phyloP scores from a whole-genome alignment of 2,113 vertebrate species.

The Montifringilla adamsi region DNA sequence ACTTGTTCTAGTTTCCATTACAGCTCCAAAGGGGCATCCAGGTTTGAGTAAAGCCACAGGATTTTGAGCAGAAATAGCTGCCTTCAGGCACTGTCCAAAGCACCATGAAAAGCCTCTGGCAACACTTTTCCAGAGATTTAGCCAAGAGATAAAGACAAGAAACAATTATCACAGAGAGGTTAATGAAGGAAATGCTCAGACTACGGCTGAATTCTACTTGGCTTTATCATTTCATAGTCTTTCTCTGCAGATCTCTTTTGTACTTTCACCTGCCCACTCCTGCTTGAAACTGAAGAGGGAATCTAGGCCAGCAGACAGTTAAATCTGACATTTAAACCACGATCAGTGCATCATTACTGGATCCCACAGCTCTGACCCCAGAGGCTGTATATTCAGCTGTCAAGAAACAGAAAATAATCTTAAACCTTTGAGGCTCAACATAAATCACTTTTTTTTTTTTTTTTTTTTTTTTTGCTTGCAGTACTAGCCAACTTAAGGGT shows the following conservation, averaged over 20 bases:
- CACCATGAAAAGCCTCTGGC: background rate
- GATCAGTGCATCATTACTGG: background rate
- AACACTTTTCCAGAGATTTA: background rate
- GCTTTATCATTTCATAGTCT: background rate
- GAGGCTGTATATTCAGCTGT: background rate
- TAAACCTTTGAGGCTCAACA: background rate
- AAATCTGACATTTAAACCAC: background rate
- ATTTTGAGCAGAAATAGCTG: background rate
- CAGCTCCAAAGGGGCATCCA: conserved; percentile 11
- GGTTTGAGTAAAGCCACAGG: background rate
- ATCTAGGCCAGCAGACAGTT: background rate
- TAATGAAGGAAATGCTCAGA: background rate
- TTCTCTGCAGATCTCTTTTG: background rate
- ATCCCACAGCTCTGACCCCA: background rate
- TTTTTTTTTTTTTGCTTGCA: background rate
- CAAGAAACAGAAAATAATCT: background rate
- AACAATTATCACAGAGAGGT: background rate
- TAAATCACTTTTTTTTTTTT: background rate
- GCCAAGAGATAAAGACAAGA: background rate
- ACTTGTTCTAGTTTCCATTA: conserved; percentile 56
- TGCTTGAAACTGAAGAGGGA: background rate
- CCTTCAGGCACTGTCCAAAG: background rate
- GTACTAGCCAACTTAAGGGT: background rate
- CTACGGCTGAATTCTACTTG: background rate
- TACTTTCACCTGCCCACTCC: background rate